Evolutionary conservation across 2,888 invertebrate genomes (phyloP), one percentile per base, ranked within the genome.

Genomic region (Eristalis pertinax): DNA sequence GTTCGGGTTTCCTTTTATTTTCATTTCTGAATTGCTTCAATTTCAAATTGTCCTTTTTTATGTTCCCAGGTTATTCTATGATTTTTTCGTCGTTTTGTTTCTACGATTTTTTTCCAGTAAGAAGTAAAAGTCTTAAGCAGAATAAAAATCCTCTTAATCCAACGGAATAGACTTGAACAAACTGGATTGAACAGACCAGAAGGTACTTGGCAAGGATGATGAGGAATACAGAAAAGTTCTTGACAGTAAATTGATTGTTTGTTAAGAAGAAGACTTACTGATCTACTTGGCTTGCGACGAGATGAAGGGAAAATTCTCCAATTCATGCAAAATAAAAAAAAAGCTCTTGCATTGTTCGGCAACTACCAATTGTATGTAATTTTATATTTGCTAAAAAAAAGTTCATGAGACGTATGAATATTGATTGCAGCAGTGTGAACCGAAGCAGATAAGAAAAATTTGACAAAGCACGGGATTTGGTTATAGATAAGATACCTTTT

Each of bases 191-290:
- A 76, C 63, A 60, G 70, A 79, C 76, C 78, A 87, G 79, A 87
- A 84, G 84, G 87, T 76, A 76, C 79, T 74, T 87, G 38, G 70
- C 64, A 74, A 78, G 72, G 70, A 80, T 35, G 79, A 82, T 41
- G 76, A 8, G 19, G 50, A 50, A 50, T 8, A 19, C n/a, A 50
- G 72, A 73, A 63, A 87, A 87, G 75, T 76, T 84, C 87, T 87
- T 87, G 87, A 87, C 87, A 87, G 87, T 87, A 87, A 87, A 87
- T 87, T 87, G 87, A 87, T 87, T 87, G 87, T 87, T 87, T 87
- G 84, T 75, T 68, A 87, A 87, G 86, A 32, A 32, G 86, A 87
- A 79, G 72, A 72, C 72, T 65, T 85, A 60, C 32, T 73, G 26
- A 22, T 73, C 24, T 43, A n/a, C 50, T 50, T 19, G 50, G 43